phyloP scores from a whole-genome alignment of 2,113 vertebrate species.

The Odontophorus gujanensis region DNA sequence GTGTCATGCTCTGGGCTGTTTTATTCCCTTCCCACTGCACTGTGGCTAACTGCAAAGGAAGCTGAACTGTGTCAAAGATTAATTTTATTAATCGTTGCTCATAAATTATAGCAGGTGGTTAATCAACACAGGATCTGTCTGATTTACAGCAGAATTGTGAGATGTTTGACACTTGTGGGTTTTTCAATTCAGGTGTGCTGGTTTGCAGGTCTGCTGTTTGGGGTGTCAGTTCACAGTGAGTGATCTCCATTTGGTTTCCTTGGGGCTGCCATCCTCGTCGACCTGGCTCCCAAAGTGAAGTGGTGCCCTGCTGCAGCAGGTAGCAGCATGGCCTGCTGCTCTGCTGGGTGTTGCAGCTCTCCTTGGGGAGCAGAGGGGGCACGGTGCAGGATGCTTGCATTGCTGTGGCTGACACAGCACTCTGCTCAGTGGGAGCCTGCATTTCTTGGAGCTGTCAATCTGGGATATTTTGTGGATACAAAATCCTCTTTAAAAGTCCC shows the following conservation, averaged over 20 bases:
- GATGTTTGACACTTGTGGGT: background rate
- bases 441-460: background rate
- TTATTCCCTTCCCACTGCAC: background rate
- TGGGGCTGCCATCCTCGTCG: accelerated
- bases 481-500: conserved; percentile 17
- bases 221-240: background rate
- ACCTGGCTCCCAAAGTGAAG: background rate
- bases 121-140: background rate
- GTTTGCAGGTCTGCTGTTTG: background rate
- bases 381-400: background rate
- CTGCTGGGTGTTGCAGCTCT: background rate
- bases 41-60: background rate
- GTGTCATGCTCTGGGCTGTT: background rate
- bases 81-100: background rate
- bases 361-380: background rate
- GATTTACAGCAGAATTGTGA: background rate
- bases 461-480: background rate
- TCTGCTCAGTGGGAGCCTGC: background rate
- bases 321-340: background rate
- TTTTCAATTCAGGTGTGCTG: background rate
- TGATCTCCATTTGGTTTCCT: background rate
- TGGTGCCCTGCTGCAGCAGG: background rate
- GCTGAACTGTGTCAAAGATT: accelerated
- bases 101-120: background rate
- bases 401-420: background rate